Base-by-base conservation (phyloP, 1,140 invertebrate species). In the Belonocnema kinseyi region DNA sequence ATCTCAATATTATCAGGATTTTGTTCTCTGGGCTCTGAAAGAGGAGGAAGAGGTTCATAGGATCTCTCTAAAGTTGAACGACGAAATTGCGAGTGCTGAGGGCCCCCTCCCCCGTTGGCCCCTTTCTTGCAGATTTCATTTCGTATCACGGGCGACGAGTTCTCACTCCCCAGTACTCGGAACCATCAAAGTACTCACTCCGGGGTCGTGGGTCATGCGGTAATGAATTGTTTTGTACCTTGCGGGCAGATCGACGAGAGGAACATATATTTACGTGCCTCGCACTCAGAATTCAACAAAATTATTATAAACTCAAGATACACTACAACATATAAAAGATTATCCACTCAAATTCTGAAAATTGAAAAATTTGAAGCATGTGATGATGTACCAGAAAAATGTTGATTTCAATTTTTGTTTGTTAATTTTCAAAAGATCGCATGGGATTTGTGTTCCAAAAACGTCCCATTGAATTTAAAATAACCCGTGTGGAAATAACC, bases 151-250 rank as follows among this genome's bases (percentile, higher is more conserved):
- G 19, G 17, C 54, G 58, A 50, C 17, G 54, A 53, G 53, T 56
- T 72, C 46, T 72, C 75, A 54, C 72, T 66, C 61, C 56, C 19
- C 11, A 58, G 80, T 75, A 77, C 61, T 82, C 79, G 85, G 82
- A 70, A 84, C 79, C 85, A 83, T 85, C 85, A 86, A 86, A 86
- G 84, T 83, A 80, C 81, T 79, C 86, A 85, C 85, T 84, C 74
- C 80, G 75, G 77, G 89, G 89, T 90, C 87, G 83, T 75, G 86
- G 89, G 86, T 89, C 88, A 87, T 77, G 77, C 75, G 83, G 85
- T 90, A 90, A 91, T 90, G 88, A 90, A 90, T 91, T 90, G 88
- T 90, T 90, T 90, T 89, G 81, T 86, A 90, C 88, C 87, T 90
- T 85, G 83, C 83, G 84, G 87, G 84, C 87, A 88, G 84, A 84